These are phyloP conservation scores for Podarcis lilfordi DNA, from an alignment of 2,797 vertebrate species.

Conservation along the genomic window DNA sequence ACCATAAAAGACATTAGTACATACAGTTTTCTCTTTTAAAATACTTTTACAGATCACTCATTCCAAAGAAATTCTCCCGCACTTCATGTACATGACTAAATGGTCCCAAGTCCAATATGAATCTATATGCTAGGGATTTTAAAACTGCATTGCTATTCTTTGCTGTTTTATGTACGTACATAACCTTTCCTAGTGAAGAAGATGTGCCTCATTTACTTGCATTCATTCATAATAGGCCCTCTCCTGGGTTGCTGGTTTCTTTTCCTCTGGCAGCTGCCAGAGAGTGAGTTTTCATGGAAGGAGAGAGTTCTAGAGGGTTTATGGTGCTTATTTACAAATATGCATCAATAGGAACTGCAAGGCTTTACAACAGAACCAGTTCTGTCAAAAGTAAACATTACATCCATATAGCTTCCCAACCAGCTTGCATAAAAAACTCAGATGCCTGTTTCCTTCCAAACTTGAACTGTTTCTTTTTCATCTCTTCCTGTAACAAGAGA, in stretches of 20 bases:
- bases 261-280: not conserved
- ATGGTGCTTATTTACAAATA: not conserved
- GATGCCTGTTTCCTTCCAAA: not conserved
- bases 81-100: not conserved
- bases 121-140: not conserved
- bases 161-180: not conserved
- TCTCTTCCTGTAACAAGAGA: not conserved
- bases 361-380: not conserved
- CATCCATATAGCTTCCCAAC: not conserved
- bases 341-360: not conserved
- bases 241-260: not conserved
- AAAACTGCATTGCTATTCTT: not conserved
- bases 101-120: not conserved
- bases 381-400: not conserved
- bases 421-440: not conserved
- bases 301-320: not conserved
- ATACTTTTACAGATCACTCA: constrained; percentile 12
- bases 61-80: not conserved
- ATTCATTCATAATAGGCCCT: not conserved
- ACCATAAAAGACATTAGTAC: not conserved
- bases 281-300: not conserved
- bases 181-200: not conserved
- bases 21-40: not conserved
- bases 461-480: not conserved
- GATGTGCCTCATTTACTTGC: not conserved